phyloP scores from a whole-genome alignment of 1,140 invertebrate genomes.

The Stenopsyche tienmushanensis region DNA sequence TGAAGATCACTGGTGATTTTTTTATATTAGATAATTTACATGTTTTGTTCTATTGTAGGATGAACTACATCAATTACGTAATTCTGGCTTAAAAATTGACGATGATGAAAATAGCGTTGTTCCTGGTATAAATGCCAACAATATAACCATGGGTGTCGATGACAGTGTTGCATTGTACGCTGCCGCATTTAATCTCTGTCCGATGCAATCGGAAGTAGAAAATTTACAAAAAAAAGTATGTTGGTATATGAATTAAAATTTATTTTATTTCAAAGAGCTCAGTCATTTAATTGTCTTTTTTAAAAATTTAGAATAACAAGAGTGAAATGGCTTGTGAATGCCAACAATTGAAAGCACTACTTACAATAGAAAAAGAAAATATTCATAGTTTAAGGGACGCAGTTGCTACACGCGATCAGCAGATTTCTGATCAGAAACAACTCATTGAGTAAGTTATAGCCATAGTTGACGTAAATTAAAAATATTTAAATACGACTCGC shows the following conservation, averaged over 20 bases:
- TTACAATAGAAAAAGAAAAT: constrained; percentile 23
- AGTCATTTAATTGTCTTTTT: too few species aligned
- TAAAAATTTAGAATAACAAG: too few species aligned
- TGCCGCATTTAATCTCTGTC: constrained; percentile 34
- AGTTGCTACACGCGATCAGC: constrained; percentile 11
- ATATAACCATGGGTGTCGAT: constrained; percentile 17
- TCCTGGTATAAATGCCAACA: constrained; percentile 1
- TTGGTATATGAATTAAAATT: too few species aligned
- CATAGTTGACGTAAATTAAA: too few species aligned
- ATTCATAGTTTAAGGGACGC: not conserved
- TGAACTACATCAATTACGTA: constrained; percentile 42
- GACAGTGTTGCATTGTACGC: constrained; percentile 36
- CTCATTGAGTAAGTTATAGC: constrained; percentile 28
- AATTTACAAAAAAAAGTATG: constrained; percentile 16
- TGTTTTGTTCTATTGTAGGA: constrained; percentile 44
- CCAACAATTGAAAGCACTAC: constrained; percentile 19
- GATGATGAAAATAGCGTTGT: constrained; percentile 6
- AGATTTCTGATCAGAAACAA: constrained; percentile 14
- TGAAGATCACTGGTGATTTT: too few species aligned
- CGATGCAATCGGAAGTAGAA: constrained; percentile 3
- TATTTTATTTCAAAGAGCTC: too few species aligned
- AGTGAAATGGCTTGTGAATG: constrained; percentile 19
- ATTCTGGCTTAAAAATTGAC: not conserved
- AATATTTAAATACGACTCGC: too few species aligned
- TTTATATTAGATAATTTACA: too few species aligned